Evolutionary conservation across 2,888 invertebrate genomes (phyloP), one percentile per base, ranked within the genome.

Genomic region (Cryptocephalus primarius): DNA sequence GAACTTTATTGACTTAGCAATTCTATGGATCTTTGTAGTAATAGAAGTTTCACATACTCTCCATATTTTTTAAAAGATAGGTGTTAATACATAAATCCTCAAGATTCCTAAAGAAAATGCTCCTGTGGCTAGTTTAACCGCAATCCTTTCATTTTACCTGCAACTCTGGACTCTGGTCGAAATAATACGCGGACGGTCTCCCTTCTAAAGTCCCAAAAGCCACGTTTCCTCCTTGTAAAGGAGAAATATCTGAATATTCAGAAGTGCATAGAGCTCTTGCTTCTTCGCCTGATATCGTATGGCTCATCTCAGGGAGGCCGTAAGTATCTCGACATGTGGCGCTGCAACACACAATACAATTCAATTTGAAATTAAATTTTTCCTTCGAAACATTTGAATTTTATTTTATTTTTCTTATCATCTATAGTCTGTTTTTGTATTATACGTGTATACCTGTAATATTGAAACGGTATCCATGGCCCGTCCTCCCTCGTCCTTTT

Each of bases 221-320:
- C 8, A 96, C 92, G 64, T 89, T 91, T 13, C 95, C 97, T n/a
- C 92, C 94, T 1, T 88, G 84, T 49, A 97, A 72, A 0, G 97
- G 97, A 0, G 95, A 93, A 56, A 99, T 95, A 64, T 97, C 97
- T 3, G 95, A 95, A 72, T 90, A 97, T 65, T 96, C 96, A 51
- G 92, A 88, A n/a, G 91, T 94, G 66, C 99, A 99, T 10, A 96
- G 78, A 0, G 97, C 93, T 49, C 88, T 77, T 0, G 92, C 90
- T 68, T 97, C 96, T 14, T 85, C 85, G 0, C 85, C 85, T 6
- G 83, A 75, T 0, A 82, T 78, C 8, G 77, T 76, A 22, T 82
- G 77, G 40, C 80, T 77, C 36, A 54, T 52, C 55, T 94, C 92
- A 1, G 86, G 85, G 38, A 93, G 72, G 1, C 83, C 83, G 67